Conservation (phyloP, 2,888 invertebrate species). For the Ligdia adustata region DNA sequence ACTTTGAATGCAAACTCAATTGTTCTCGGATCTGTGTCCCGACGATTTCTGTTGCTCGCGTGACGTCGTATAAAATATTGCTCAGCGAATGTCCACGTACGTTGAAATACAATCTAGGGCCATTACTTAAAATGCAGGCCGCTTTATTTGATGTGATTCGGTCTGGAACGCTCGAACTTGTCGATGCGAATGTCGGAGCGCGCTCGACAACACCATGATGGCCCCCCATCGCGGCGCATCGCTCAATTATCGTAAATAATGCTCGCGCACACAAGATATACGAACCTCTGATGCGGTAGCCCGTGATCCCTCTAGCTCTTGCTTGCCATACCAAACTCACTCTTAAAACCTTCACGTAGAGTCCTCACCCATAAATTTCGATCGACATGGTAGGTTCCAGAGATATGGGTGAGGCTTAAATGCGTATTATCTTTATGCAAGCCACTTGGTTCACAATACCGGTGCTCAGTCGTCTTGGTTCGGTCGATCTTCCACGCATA, state of each 20-base stretch:
- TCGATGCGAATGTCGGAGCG: conserved; percentile 81
- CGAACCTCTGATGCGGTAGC: conserved; percentile 76
- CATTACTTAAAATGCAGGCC: conserved; percentile 83
- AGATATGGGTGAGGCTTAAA: conserved; percentile 65
- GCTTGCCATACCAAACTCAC: conserved; percentile 47
- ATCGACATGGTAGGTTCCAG: conserved; percentile 59
- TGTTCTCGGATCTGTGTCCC: conserved; percentile 77
- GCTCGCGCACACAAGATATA: conserved; percentile 83
- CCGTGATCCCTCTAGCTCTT: conserved; percentile 63
- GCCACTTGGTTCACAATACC: conserved; percentile 81
- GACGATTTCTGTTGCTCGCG: conserved; percentile 68
- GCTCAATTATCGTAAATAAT: conserved; percentile 85
- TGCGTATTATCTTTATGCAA: conserved; percentile 83
- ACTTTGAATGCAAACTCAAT: conserved; percentile 83
- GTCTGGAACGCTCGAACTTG: conserved; percentile 81
- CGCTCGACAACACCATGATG: conserved; percentile 82
- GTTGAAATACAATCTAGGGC: conserved; percentile 81
- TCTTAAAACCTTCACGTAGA: conserved; percentile 53
- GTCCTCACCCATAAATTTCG: conserved; percentile 45
- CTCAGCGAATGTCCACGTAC: conserved; percentile 77
- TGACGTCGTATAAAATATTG: conserved; percentile 81
- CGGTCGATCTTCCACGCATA: conserved; percentile 73
- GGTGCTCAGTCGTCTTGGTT: conserved; percentile 70
- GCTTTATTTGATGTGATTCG: conserved; percentile 83
- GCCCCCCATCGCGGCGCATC: conserved; percentile 83